phyloP scores from a whole-genome alignment of 1,140 invertebrate species.

The Camponotus floridanus region DNA sequence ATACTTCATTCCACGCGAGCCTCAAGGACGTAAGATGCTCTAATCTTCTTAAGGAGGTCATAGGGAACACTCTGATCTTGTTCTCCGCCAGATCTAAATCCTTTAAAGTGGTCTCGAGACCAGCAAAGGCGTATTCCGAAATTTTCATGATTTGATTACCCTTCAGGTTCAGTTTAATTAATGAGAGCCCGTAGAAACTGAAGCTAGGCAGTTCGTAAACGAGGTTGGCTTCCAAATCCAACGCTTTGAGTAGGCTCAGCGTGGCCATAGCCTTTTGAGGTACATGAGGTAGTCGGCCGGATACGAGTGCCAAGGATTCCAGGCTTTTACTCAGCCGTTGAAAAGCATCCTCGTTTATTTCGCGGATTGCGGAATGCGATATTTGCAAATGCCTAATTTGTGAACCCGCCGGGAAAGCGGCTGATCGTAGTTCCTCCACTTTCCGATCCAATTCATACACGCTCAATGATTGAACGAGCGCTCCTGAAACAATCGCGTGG shows the following conservation, averaged over 20 bases:
- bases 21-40: conserved; percentile 91
- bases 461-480: conserved; percentile 92
- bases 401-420: conserved; percentile 90
- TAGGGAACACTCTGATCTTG: conserved; percentile 93
- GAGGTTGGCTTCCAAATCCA: conserved; percentile 94
- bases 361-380: conserved; percentile 92
- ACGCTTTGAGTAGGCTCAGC: conserved; percentile 90
- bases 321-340: conserved; percentile 91
- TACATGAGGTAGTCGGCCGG: conserved; percentile 92
- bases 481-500: conserved; percentile 63
- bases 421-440: conserved; percentile 90
- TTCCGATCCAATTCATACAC: conserved; percentile 94
- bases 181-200: conserved; percentile 93
- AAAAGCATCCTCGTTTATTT: conserved; percentile 92
- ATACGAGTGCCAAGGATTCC: conserved; percentile 93
- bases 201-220: conserved; percentile 94
- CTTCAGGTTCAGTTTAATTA: conserved; percentile 94
- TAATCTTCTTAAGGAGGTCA: conserved; percentile 91
- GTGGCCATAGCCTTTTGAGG: conserved; percentile 93
- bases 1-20: conserved; percentile 94
- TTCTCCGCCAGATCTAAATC: conserved; percentile 96
- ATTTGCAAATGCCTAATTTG: conserved; percentile 93
- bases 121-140: conserved; percentile 94
- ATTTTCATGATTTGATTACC: conserved; percentile 92
- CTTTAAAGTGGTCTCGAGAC: conserved; percentile 91